These are phyloP conservation scores for Eunapius fragilis DNA, from an alignment of 37 sponge, comb jelly and placozoan genomes.

Conservation along the genomic window DNA sequence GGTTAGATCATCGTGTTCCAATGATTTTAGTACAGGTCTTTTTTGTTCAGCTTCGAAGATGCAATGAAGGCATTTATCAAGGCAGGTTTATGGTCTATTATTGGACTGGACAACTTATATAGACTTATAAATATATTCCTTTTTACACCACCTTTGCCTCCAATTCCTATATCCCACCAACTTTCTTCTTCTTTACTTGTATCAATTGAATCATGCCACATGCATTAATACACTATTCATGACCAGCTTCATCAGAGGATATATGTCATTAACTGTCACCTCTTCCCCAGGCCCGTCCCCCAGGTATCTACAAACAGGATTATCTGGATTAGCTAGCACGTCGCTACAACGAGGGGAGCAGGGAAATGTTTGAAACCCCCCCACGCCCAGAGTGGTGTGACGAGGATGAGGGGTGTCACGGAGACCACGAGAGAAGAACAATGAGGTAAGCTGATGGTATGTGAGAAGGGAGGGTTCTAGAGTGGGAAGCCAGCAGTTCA, in stretches of 20 bases:
- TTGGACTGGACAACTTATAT: too few relatives aligned
- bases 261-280: too few relatives aligned
- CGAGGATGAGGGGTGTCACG: constrained; percentile 12
- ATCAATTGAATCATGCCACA: too few relatives aligned
- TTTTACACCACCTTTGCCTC: too few relatives aligned
- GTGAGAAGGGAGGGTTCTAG: too few relatives aligned
- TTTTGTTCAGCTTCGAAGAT: constrained; percentile 50
- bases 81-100: constrained; percentile 15
- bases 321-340: constrained; percentile 69
- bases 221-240: too few relatives aligned
- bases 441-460: constrained; percentile 36
- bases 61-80: constrained; percentile 61
- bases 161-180: too few relatives aligned
- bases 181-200: too few relatives aligned
- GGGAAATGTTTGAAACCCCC: background rate
- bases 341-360: constrained; percentile 61
- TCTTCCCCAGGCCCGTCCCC: constrained; percentile 63
- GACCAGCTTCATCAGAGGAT: too few relatives aligned
- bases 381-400: constrained; percentile 1
- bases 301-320: constrained; percentile 86
- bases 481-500: too few relatives aligned
- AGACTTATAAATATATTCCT: too few relatives aligned
- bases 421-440: constrained; percentile 21
- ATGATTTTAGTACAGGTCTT: background rate
- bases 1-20: background rate